A percentile compares a stretch with the other conserved stretches of the same genome.
These are phyloP conservation scores for Cyrtonyx montezumae DNA, from an alignment of 2,113 vertebrate species.

Conservation along the genomic window DNA sequence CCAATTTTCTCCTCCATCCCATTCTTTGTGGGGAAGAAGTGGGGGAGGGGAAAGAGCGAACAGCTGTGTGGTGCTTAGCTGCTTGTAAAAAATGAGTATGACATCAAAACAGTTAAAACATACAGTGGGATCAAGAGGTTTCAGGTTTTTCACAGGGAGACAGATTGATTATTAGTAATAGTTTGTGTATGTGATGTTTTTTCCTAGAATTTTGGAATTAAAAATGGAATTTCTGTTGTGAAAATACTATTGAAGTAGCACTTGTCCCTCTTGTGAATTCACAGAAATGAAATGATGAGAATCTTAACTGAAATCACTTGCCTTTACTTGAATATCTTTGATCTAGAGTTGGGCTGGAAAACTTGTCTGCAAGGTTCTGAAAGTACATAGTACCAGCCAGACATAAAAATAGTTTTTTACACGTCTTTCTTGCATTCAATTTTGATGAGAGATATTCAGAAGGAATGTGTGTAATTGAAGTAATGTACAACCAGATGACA, in stretches of 20 bases:
- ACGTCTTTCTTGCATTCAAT: background rate
- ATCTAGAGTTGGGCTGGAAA: background rate
- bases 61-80: too few relatives aligned
- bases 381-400: background rate
- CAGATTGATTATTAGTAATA: background rate
- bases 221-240: background rate
- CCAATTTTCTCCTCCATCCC: too few relatives aligned
- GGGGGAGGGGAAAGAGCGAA: too few relatives aligned
- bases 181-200: fast-evolving
- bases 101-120: background rate
- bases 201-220: background rate
- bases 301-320: background rate
- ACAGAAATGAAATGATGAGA: background rate
- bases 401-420: background rate
- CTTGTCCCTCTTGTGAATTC: background rate
- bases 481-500: background rate
- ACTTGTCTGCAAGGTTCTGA: background rate
- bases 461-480: background rate
- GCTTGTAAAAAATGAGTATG: background rate
- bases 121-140: background rate
- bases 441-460: background rate
- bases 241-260: background rate
- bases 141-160: background rate
- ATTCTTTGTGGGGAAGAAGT: too few relatives aligned
- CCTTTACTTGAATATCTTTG: background rate